Percentiles rank a stretch among this genome's conserved stretches.
Conservation (phyloP, 2,113 vertebrate species). For the Lucifuga dentata region DNA sequence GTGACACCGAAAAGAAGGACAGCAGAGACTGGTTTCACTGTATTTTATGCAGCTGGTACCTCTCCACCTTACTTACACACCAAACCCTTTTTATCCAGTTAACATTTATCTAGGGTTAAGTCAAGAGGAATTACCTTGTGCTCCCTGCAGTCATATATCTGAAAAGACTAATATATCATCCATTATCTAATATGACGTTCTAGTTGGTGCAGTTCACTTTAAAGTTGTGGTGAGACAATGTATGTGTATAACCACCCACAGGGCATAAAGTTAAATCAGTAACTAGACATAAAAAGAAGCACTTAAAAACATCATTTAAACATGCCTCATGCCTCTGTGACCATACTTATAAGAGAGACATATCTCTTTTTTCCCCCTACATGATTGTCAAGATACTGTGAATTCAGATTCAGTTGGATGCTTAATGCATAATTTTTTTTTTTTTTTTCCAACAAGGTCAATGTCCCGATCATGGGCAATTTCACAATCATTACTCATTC, state of each 20-base stretch:
- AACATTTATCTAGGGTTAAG: slow-evolving; percentile 26
- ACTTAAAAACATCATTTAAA: neutral
- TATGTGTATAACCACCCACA: neutral
- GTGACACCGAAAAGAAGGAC: slow-evolving; percentile 16
- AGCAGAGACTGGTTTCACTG: neutral
- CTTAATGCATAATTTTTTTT: too few relatives aligned
- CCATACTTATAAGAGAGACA: neutral
- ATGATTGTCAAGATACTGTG: neutral
- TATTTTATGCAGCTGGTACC: neutral
- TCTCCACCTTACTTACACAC: neutral
- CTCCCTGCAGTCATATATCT: neutral
- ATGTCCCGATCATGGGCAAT: neutral
- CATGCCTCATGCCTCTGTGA: too few relatives aligned
- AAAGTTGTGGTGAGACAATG: neutral
- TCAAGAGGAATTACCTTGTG: neutral
- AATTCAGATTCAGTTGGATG: neutral
- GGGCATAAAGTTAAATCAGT: slow-evolving; percentile 54
- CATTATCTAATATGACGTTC: neutral
- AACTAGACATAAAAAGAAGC: slow-evolving; percentile 56
- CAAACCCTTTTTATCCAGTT: slow-evolving; percentile 25
- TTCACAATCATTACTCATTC: neutral
- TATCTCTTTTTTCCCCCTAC: neutral
- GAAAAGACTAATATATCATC: neutral
- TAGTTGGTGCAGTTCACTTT: neutral
- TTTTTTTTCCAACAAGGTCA: too few relatives aligned